A percentile compares a stretch with the other conserved stretches of the same genome.
These are phyloP conservation scores for Orientallactaga sibirica DNA, from an alignment of 2,797 vertebrate genomes.

Conservation along the genomic window DNA sequence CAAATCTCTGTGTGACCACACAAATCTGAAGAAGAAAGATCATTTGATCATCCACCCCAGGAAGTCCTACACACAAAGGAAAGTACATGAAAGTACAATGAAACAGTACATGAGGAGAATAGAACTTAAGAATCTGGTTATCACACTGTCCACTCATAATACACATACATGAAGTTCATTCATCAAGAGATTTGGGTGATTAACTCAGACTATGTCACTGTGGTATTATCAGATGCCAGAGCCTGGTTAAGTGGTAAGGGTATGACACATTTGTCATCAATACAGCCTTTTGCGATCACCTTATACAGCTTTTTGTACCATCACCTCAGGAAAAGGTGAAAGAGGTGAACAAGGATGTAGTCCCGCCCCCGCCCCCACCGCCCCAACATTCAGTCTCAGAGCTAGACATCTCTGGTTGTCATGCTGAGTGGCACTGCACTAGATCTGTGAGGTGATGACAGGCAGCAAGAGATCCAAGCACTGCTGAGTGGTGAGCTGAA, in stretches of 20 bases:
- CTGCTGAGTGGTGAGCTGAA: slow-evolving; percentile 6
- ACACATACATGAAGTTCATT: background rate
- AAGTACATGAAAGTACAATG: too few species aligned
- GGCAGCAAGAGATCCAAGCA: slow-evolving; percentile 15
- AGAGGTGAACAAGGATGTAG: background rate
- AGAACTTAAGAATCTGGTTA: background rate
- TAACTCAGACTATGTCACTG: background rate
- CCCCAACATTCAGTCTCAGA: background rate
- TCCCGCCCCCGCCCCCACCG: background rate
- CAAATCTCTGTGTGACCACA: background rate
- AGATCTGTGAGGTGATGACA: background rate
- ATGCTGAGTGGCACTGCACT: background rate
- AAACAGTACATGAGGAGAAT: background rate
- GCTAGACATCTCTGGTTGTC: background rate
- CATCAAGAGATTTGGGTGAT: background rate
- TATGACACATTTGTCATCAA: background rate
- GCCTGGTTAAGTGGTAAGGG: background rate
- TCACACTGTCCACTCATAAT: background rate
- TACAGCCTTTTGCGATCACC: background rate
- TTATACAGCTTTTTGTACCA: background rate
- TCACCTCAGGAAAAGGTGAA: background rate
- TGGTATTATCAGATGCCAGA: background rate
- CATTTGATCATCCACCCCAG: background rate
- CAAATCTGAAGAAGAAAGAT: background rate
- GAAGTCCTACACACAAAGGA: background rate